Percentiles rank a stretch among this genome's conserved stretches.
Evolutionary conservation across 2,113 vertebrate genomes (phyloP).

Genomic region (Anser cygnoides): DNA sequence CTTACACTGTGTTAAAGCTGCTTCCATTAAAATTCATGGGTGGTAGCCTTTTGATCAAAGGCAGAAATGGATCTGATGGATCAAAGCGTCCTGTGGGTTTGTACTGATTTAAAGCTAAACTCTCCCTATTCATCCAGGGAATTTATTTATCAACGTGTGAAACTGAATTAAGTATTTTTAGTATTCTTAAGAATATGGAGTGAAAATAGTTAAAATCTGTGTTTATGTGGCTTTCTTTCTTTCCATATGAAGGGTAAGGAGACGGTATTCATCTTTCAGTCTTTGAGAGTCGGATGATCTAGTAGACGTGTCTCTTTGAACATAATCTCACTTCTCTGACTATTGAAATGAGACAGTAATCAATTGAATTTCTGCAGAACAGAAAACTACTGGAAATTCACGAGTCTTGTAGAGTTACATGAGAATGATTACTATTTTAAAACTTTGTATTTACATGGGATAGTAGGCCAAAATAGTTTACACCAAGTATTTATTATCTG

Average conservation of each 20-base stretch:
- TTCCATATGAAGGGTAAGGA: not conserved
- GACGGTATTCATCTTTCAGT: not conserved
- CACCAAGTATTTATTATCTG: slow-evolving; percentile 8
- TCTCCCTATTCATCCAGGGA: not conserved
- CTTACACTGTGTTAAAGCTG: not conserved
- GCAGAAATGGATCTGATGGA: not conserved
- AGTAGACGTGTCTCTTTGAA: not conserved
- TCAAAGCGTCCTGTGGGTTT: not conserved
- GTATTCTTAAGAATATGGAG: not conserved
- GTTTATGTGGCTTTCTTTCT: not conserved
- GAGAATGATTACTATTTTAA: not conserved
- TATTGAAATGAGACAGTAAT: not conserved
- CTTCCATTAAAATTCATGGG: not conserved
- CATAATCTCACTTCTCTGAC: not conserved
- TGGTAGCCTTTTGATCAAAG: not conserved
- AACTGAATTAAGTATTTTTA: not conserved
- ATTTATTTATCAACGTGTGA: not conserved
- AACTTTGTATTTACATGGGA: not conserved
- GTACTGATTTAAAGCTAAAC: not conserved
- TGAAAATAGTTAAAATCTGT: not conserved
- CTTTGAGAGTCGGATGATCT: not conserved
- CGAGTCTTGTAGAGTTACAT: not conserved
- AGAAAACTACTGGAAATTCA: slow-evolving; percentile 6
- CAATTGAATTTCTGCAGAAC: not conserved
- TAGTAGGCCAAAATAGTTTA: slow-evolving; percentile 15